These are phyloP conservation scores for Daphoenositta chrysoptera DNA, from an alignment of 2,113 vertebrate genomes.

Conservation along the genomic window DNA sequence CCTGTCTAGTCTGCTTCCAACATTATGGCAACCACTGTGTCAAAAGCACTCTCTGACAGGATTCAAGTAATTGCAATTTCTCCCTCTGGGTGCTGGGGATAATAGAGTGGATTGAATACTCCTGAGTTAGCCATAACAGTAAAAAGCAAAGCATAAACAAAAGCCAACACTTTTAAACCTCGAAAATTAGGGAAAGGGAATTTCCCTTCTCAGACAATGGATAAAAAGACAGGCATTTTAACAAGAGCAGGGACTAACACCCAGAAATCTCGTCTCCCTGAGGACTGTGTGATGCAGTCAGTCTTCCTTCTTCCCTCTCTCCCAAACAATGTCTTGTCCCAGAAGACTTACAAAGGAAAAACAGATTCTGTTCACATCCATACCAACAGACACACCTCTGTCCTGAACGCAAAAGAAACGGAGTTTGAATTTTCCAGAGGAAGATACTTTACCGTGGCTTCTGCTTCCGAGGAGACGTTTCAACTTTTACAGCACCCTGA, in stretches of 20 bases:
- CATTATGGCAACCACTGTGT: background rate
- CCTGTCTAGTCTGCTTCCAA: background rate
- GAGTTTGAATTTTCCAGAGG: background rate
- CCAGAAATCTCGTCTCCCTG: background rate
- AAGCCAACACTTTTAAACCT: background rate
- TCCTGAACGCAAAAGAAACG: background rate
- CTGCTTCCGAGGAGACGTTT: background rate
- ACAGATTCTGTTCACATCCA: fast-evolving
- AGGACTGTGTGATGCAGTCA: background rate
- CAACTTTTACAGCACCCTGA: background rate
- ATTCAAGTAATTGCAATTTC: background rate
- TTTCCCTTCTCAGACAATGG: background rate
- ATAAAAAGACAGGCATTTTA: background rate
- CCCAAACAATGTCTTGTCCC: background rate
- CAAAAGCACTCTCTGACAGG: background rate
- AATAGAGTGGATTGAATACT: background rate
- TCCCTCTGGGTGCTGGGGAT: background rate
- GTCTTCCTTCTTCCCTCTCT: background rate
- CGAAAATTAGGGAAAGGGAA: background rate
- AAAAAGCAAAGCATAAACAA: background rate
- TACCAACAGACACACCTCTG: background rate
- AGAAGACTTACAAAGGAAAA: background rate
- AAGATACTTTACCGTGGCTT: background rate
- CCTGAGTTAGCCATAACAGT: background rate
- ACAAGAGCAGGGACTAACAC: background rate